Conservation (phyloP, 1,140 invertebrate species). For the Planococcus citri region DNA sequence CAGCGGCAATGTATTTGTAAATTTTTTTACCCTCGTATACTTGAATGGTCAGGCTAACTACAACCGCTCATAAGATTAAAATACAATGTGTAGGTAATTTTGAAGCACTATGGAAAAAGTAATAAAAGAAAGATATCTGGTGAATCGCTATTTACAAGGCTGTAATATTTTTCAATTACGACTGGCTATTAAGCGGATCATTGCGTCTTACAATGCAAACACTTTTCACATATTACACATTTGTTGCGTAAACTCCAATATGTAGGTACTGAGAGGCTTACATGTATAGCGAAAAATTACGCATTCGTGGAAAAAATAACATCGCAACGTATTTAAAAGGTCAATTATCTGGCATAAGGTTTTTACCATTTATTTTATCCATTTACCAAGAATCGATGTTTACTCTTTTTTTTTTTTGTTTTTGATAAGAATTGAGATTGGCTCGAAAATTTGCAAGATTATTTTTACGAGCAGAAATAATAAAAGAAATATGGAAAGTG, state of each 20-base stretch:
- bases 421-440: too few relatives aligned
- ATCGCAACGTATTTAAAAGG: too few relatives aligned
- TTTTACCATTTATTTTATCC: too few relatives aligned
- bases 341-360: too few relatives aligned
- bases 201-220: neutral
- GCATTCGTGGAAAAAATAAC: too few relatives aligned
- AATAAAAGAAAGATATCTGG: neutral
- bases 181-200: neutral
- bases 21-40: neutral
- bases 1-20: neutral
- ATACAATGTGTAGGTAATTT: neutral
- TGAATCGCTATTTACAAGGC: neutral
- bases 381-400: too few relatives aligned
- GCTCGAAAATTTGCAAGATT: too few relatives aligned
- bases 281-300: neutral
- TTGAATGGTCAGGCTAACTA: neutral
- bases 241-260: neutral
- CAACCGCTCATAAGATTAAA: neutral
- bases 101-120: neutral
- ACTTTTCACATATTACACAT: neutral
- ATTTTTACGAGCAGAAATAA: too few relatives aligned
- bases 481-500: too few relatives aligned
- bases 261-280: neutral
- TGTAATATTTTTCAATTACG: neutral
- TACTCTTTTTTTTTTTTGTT: too few relatives aligned